A percentile compares a stretch with the other conserved stretches of the same genome.
Conservation (phyloP, 2,797 vertebrate genomes). For the Simalia tracyae region DNA sequence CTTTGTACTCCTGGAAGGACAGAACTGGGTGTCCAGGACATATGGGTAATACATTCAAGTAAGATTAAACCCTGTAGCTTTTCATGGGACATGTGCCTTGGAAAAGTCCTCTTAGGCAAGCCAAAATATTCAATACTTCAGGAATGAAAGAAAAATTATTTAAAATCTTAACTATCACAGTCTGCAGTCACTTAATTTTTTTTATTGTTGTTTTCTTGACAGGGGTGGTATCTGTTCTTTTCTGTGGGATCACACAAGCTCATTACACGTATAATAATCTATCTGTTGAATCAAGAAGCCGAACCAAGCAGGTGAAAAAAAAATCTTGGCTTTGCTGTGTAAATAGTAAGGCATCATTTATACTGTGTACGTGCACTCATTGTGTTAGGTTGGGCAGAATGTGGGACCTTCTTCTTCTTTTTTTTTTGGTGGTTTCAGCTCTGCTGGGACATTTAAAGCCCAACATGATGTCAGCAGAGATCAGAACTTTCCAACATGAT, state of each 20-base stretch:
- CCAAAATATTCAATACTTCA: neutral
- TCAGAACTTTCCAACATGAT: neutral
- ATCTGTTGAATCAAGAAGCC: constrained; percentile 90
- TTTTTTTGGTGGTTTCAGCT: neutral
- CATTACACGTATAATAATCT: constrained; percentile 98
- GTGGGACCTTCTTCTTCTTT: neutral
- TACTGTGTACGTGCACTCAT: neutral
- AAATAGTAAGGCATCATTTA: neutral
- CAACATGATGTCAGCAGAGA: neutral
- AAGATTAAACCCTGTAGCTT: neutral
- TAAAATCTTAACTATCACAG: neutral
- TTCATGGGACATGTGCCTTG: neutral
- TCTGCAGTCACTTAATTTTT: neutral
- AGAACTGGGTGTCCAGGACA: neutral
- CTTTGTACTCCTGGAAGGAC: neutral
- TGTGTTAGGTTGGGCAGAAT: neutral
- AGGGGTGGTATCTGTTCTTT: constrained; percentile 97
- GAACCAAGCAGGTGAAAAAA: constrained; percentile 89
- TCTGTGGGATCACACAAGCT: constrained; percentile 97
- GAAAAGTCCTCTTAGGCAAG: neutral
- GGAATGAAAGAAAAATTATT: neutral
- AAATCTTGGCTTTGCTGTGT: neutral
- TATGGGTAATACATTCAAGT: neutral
- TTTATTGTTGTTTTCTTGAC: constrained; percentile 41
- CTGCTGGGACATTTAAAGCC: neutral